These are phyloP conservation scores for Pogonomyrmex barbatus DNA, from an alignment of 1,140 invertebrate species.

Conservation along the genomic window DNA sequence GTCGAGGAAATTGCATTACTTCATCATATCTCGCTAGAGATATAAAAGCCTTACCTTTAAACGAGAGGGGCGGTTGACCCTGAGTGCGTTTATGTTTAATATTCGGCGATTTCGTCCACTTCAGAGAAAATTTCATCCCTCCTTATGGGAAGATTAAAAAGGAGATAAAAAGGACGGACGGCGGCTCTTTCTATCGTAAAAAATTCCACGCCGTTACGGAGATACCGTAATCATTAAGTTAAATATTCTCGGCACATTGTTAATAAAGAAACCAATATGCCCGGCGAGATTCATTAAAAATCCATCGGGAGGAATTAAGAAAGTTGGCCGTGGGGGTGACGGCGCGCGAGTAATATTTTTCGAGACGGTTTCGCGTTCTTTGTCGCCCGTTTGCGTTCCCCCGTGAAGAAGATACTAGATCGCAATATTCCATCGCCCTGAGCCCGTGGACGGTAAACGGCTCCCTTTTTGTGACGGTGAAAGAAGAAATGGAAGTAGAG, in stretches of 20 bases:
- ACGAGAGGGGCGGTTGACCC: conserved; percentile 41
- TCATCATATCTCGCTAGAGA: conserved; percentile 30
- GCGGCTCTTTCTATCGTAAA: conserved; percentile 38
- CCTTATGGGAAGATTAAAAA: conserved; percentile 54
- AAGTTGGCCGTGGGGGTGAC: conserved; percentile 41
- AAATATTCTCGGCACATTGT: conserved; percentile 60
- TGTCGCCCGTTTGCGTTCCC: background rate
- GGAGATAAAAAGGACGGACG: conserved; percentile 41
- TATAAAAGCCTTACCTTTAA: conserved; percentile 54
- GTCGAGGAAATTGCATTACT: conserved; percentile 27
- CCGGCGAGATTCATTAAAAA: conserved; percentile 57
- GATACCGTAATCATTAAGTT: conserved; percentile 61
- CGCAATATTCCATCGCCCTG: conserved; percentile 65
- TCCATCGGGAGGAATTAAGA: conserved; percentile 25
- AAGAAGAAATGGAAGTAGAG: conserved; percentile 47
- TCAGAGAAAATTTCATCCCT: conserved; percentile 50
- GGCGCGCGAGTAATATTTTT: conserved; percentile 64
- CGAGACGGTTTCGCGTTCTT: conserved; percentile 43
- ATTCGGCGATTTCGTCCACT: conserved; percentile 58
- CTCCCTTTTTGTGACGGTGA: conserved; percentile 55
- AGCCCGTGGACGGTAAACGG: conserved; percentile 64
- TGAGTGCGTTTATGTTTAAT: conserved; percentile 59
- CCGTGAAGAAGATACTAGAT: conserved; percentile 54
- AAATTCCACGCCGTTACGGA: conserved; percentile 43
- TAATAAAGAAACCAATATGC: conserved; percentile 64